Conservation (phyloP, 2,888 invertebrate genomes). For the Zhuqinia jingwanae region DNA sequence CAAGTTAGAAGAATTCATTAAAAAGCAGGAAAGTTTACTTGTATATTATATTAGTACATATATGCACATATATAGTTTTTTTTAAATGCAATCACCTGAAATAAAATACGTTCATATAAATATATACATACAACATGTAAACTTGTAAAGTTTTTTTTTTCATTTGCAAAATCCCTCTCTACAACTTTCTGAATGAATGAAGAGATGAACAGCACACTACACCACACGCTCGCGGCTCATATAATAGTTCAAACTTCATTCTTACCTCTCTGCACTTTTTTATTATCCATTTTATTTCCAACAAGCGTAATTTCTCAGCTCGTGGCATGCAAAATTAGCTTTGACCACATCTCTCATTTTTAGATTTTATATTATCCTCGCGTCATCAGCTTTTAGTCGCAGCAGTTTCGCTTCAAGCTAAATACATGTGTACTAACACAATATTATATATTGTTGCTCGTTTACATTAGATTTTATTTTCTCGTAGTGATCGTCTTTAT, state of each 20-base stretch:
- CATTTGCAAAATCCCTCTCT: background rate
- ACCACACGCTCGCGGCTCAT: background rate
- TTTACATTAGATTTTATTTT: too few species aligned
- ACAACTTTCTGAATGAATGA: slow-evolving; percentile 33
- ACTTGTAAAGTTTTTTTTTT: background rate
- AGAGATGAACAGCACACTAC: slow-evolving; percentile 24
- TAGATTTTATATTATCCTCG: too few species aligned
- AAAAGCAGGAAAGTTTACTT: slow-evolving; percentile 15
- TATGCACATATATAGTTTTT: slow-evolving; percentile 6
- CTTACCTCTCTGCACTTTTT: background rate
- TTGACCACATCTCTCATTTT: slow-evolving; percentile 70
- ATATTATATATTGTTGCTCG: background rate
- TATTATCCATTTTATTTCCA: slow-evolving; percentile 27
- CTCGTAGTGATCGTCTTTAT: background rate
- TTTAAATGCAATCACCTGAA: background rate
- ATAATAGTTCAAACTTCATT: too few species aligned
- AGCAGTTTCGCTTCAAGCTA: slow-evolving; percentile 54
- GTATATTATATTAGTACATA: background rate
- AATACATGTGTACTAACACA: background rate
- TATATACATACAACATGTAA: background rate
- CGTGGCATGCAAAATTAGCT: slow-evolving; percentile 69
- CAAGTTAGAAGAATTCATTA: slow-evolving; percentile 14
- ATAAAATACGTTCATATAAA: background rate
- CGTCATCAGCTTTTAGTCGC: slow-evolving; percentile 21
- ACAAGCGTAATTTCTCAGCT: background rate